Base-by-base conservation (phyloP, 1,140 invertebrate genomes). In the Pristionchus pacificus region DNA sequence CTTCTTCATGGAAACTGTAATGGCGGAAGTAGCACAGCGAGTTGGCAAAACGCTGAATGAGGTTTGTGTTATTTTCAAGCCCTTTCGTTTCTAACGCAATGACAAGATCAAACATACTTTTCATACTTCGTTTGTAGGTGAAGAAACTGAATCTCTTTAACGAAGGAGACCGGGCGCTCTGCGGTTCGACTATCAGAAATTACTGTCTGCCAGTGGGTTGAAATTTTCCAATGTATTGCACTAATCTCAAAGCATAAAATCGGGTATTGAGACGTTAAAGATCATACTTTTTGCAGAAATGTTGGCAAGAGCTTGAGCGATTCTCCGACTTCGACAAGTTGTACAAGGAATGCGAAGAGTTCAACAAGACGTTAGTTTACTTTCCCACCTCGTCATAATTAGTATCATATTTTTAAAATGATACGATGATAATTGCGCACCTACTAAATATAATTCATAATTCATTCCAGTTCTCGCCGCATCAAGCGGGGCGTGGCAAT, bases 301-400 rank as follows among this genome's bases (percentile, higher is more conserved):
- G 93, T 81, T 93, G 92, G 89, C 81, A 89, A 19, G 90, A 95
- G 83, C 91, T 91, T 80, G 76, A 91, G 0, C 70, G 86, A 68
- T 88, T 88, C 77, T 89, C 90, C 24, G 85, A 90, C 73, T 92
- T 89, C 80, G 74, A 86, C 14, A 83, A 88, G 79, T 87, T 89
- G 80, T 87, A 87, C 72, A 75, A 82, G 57, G 82, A 87, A 68
- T 84, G 93, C 31, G 86, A 89, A 29, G 77, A 85, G 70, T 93
- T 91, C 74, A 95, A 95, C 79, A 88, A n/a, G n/a, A n/a, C n/a
- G n/a, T n/a, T n/a, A n/a, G n/a, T n/a, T n/a, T n/a, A n/a, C n/a
- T n/a, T n/a, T n/a, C n/a, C n/a, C n/a, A n/a, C n/a, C n/a, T n/a
- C n/a, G n/a, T n/a, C n/a, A n/a, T n/a, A n/a, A n/a, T n/a, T n/a